Conservation (phyloP, 2,888 invertebrate species). For the Cinara cedri region DNA sequence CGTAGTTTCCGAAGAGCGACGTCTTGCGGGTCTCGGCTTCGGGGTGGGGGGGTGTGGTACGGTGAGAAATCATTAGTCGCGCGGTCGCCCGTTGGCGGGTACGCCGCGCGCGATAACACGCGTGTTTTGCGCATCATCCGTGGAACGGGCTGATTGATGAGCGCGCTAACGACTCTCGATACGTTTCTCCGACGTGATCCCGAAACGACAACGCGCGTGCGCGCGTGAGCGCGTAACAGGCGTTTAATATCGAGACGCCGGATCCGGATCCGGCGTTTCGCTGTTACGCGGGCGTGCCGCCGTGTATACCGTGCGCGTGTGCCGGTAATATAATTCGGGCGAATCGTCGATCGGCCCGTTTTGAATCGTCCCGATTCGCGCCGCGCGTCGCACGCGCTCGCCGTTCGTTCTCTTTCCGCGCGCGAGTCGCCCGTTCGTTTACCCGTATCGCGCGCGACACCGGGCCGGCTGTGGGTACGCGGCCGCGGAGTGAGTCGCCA, state of each 20-base stretch:
- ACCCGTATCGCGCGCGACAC: too few species aligned
- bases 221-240: not conserved
- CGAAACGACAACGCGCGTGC: slow-evolving; percentile 1
- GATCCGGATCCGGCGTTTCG: not conserved
- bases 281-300: too few species aligned
- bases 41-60: too few species aligned
- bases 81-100: not conserved
- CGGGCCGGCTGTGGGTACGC: too few species aligned
- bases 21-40: not conserved
- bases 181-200: not conserved
- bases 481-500: too few species aligned
- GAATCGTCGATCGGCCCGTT: not conserved
- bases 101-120: slow-evolving; percentile 7
- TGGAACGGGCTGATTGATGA: slow-evolving; percentile 17
- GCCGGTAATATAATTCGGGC: too few species aligned
- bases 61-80: not conserved
- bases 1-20: not conserved
- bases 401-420: too few species aligned
- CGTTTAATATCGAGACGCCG: not conserved
- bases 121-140: too few species aligned
- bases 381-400: too few species aligned
- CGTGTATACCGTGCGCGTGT: too few species aligned
- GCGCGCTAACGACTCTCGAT: not conserved
- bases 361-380: too few species aligned
- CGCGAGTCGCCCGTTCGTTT: too few species aligned